These are phyloP conservation scores for Apis cerana DNA, from an alignment of 1,140 invertebrate species.

Conservation along the genomic window DNA sequence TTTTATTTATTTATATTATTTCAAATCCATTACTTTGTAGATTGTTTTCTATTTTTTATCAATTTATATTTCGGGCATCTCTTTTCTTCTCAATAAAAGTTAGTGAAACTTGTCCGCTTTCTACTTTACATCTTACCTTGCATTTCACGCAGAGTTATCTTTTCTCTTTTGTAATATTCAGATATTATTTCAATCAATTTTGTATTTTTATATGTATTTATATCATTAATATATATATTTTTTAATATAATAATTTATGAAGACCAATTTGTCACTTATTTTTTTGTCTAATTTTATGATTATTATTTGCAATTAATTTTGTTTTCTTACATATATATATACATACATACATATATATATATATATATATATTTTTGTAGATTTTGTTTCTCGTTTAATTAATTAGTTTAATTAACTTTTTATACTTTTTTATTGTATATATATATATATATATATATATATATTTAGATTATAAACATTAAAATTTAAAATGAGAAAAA, in stretches of 20 bases:
- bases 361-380: too few relatives aligned
- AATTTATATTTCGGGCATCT: background rate
- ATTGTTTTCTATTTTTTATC: background rate
- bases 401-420: background rate
- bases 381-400: background rate
- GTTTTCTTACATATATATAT: too few relatives aligned
- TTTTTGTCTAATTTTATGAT: conserved; percentile 13
- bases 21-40: background rate
- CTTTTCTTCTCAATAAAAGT: conserved; percentile 13
- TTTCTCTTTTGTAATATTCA: background rate
- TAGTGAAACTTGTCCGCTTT: background rate
- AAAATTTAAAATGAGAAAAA: background rate
- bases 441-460: background rate
- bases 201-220: background rate
- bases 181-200: background rate
- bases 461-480: background rate
- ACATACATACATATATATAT: too few relatives aligned
- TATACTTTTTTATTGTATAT: background rate
- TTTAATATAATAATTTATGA: background rate
- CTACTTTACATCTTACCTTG: background rate
- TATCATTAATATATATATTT: background rate
- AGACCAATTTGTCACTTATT: background rate
- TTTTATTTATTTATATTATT: background rate
- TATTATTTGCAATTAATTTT: background rate
- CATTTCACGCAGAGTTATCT: background rate